Evolutionary conservation across 2,113 vertebrate species (phyloP), one percentile per base, ranked within the genome.

Genomic region (Cyanistes caeruleus): DNA sequence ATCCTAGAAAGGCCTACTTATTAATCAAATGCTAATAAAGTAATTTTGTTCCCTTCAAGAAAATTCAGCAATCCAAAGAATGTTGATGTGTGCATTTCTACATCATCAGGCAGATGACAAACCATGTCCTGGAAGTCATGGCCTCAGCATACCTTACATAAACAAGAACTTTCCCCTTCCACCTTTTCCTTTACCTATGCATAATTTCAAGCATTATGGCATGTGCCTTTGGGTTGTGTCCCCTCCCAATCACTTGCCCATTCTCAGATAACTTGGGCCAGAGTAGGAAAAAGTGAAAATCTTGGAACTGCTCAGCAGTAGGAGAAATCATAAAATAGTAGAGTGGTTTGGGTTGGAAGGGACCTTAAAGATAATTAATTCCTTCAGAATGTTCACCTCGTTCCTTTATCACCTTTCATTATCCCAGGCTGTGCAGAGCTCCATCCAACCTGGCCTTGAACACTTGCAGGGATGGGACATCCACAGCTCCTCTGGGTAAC

Each of bases 371-470:
- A 46, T 41, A 5, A 21, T 39, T 14, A 2, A 4, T 59, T 60
- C 24, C 28, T 8, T 68, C 52, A 51, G 31, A 51, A 27, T 0
- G 0, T 35, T 56, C 0, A 13, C 30, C 30, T 56, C 1, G 0
- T 84, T 76, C 13, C 44, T 86, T 59, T 51, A 35, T 18, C 21
- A 25, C 5, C 25, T 59, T 76, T 21, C 28, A 46, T 12, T 3
- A 21, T 3, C 5, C 5, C 52, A 46, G 46, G 16, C 5, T 59
- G 33, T 4, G 4, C 28, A 52, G 23, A 59, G 13, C 1, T 9
- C 31, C 13, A 39, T 33, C 44, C 28, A 81, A 0, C 5, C 27
- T 46, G 33, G 7, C 15, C 37, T 59, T 59, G 52, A 8, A 37
- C 23, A 7, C 5, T 81, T 21, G 19, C 5, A 74, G 12, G 73